A percentile compares a stretch with the other conserved stretches of the same genome.
Evolutionary conservation across 2,113 vertebrate genomes (phyloP).

Genomic region (Empidonax traillii): DNA sequence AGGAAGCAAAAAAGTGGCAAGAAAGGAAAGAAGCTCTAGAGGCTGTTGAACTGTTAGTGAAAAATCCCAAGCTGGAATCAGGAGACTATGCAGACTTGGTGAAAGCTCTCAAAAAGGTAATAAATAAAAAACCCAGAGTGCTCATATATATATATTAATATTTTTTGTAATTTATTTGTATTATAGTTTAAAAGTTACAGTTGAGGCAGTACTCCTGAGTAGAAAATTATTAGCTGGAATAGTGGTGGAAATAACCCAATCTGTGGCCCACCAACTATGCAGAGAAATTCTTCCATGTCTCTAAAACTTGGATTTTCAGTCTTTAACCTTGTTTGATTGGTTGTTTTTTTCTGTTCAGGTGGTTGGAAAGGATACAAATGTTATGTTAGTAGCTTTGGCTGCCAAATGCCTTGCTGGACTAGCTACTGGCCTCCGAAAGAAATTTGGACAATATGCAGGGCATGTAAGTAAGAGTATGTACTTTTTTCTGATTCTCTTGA

Average conservation of each 20-base stretch:
- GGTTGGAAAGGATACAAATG: conserved; percentile 96
- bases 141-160: not conserved
- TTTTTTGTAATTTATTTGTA: not conserved
- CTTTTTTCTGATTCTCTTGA: not conserved
- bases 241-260: not conserved
- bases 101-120: conserved; percentile 94
- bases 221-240: not conserved
- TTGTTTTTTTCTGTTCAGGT: conserved; percentile 75
- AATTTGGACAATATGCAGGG: conserved; percentile 94
- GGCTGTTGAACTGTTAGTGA: conserved; percentile 85
- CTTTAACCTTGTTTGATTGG: not conserved
- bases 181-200: not conserved
- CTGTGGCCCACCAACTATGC: not conserved
- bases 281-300: not conserved
- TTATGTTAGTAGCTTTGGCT: conserved; percentile 94
- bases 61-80: conserved; percentile 92
- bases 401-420: conserved; percentile 93
- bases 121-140: not conserved
- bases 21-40: conserved; percentile 97
- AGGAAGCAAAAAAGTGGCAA: conserved; percentile 99
- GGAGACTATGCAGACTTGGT: conserved; percentile 96
- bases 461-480: conserved; percentile 81
- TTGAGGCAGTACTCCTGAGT: not conserved
- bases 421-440: conserved; percentile 92
- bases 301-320: not conserved